phyloP scores from a whole-genome alignment of 2,113 vertebrate species.

The Oncorhynchus mykiss region DNA sequence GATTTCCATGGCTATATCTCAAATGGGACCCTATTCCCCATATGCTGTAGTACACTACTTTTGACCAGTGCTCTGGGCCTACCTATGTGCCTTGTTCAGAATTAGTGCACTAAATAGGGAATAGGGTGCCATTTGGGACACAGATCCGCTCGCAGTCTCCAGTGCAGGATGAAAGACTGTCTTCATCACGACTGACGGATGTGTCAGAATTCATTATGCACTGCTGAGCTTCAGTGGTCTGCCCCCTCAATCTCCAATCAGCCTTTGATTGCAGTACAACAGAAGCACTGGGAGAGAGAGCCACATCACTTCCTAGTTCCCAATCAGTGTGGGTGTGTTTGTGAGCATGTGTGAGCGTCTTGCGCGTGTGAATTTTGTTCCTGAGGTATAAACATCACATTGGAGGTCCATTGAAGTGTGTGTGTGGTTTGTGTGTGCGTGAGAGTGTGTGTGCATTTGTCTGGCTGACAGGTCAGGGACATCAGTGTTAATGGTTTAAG shows the following conservation, averaged over 20 bases:
- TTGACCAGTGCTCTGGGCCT: too few relatives aligned
- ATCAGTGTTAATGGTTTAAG: conserved; percentile 10
- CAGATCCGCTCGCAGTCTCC: background rate
- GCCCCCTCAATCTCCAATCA: conserved; percentile 3
- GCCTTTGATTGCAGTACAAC: conserved; percentile 3
- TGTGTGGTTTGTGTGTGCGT: background rate
- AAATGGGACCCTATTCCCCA: too few relatives aligned
- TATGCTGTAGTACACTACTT: too few relatives aligned
- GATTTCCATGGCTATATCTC: too few relatives aligned
- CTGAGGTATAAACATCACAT: background rate
- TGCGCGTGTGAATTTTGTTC: background rate
- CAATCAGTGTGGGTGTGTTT: conserved; percentile 4
- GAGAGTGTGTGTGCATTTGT: background rate
- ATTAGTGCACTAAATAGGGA: too few relatives aligned
- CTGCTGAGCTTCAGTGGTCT: background rate
- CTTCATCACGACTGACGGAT: conserved; percentile 1
- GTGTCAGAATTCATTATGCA: background rate
- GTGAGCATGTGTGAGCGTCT: background rate
- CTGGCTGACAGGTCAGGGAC: conserved; percentile 4
- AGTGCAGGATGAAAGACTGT: background rate
- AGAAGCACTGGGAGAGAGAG: background rate
- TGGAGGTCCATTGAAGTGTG: background rate
- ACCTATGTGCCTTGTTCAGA: too few relatives aligned
- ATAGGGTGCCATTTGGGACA: too few relatives aligned
- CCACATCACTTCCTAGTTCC: background rate